A percentile compares a stretch with the other conserved stretches of the same genome.
Evolutionary conservation across 2,888 invertebrate genomes (phyloP).

Genomic region (Sabellastarte sp.): DNA sequence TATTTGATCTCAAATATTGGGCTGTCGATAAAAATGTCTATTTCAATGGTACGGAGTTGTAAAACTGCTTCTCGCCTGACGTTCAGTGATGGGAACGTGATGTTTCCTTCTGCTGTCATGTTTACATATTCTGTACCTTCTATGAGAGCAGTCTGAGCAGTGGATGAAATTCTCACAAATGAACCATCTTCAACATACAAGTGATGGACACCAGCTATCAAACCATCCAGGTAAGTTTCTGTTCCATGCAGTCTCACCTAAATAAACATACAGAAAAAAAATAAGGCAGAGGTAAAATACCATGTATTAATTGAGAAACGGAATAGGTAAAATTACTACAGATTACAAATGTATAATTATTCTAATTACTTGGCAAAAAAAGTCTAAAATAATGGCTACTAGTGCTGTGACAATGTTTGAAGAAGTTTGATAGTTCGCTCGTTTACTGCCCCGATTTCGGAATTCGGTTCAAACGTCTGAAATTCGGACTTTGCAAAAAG

Average conservation of each 20-base stretch:
- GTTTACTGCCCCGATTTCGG: no score
- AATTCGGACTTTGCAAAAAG: no score
- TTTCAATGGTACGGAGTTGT: constrained; percentile 30
- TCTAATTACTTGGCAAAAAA: no score
- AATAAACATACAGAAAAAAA: no score
- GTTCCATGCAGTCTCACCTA: constrained; percentile 42
- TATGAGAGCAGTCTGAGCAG: constrained; percentile 39
- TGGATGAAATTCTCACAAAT: constrained; percentile 30
- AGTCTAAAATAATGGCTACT: no score
- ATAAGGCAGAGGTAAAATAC: no score
- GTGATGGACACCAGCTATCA: constrained; percentile 39
- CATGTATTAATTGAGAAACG: no score
- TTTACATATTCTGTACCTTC: constrained; percentile 30
- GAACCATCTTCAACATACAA: constrained; percentile 38
- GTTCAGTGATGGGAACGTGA: constrained; percentile 38
- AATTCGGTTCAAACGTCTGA: no score
- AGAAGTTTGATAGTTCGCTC: no score
- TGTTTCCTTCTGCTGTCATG: constrained; percentile 36
- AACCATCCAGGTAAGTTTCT: constrained; percentile 36
- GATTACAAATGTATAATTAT: no score
- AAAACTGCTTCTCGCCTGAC: constrained; percentile 32
- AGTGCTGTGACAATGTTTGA: no score
- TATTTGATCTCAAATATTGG: constrained; percentile 40
- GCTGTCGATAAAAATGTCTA: constrained; percentile 33
- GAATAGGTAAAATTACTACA: no score